Percentiles rank a stretch among this genome's conserved stretches.
phyloP scores from a whole-genome alignment of 1,140 invertebrate species.

The Lasioglossum baleicum region DNA sequence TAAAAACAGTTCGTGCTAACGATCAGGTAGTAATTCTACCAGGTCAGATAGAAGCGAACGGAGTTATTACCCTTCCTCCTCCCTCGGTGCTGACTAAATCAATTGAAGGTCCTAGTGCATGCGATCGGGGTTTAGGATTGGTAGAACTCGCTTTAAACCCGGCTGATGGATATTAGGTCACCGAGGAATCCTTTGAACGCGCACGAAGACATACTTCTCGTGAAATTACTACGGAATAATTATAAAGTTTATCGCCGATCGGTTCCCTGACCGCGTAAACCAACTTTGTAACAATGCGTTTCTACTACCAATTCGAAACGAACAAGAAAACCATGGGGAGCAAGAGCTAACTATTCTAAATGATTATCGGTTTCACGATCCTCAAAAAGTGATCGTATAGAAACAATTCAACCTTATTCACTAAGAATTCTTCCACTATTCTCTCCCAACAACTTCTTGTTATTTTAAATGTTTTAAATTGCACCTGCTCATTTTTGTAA shows the following conservation, averaged over 20 bases:
- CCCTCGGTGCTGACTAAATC: not conserved
- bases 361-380: too few species aligned
- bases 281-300: too few species aligned
- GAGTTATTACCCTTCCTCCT: constrained; percentile 1
- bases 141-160: not conserved
- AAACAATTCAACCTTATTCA: too few species aligned
- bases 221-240: not conserved
- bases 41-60: not conserved
- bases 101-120: not conserved
- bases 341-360: too few species aligned
- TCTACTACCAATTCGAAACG: too few species aligned
- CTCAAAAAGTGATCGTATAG: too few species aligned
- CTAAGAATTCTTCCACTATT: too few species aligned
- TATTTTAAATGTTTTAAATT: too few species aligned
- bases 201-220: not conserved
- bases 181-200: not conserved
- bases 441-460: too few species aligned
- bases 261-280: too few species aligned
- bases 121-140: not conserved
- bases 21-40: not conserved
- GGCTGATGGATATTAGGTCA: not conserved
- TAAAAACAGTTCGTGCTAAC: constrained; percentile 1
- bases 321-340: too few species aligned
- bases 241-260: not conserved
- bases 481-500: too few species aligned